These are phyloP conservation scores for Callorhinus ursinus DNA, from an alignment of 2,113 vertebrate genomes.

Conservation along the genomic window DNA sequence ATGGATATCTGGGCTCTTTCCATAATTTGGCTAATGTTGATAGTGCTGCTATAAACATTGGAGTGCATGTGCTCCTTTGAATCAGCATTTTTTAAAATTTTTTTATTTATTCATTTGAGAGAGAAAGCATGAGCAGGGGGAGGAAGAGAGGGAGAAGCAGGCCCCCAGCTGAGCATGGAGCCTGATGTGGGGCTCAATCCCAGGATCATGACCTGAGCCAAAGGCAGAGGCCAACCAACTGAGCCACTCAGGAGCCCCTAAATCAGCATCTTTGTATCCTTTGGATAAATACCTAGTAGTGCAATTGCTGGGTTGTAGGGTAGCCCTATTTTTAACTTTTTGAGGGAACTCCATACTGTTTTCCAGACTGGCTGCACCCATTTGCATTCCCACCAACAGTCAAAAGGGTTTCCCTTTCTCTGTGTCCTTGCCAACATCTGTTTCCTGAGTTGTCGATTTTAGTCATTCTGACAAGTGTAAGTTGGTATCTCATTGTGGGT, in stretches of 20 bases:
- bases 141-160: no score
- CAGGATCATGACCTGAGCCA: no score
- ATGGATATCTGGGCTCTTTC: background rate
- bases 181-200: no score
- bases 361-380: no score
- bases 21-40: background rate
- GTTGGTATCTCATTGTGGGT: background rate
- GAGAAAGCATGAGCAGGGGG: no score
- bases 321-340: no score
- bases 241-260: no score
- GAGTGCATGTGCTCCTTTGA: background rate
- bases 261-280: background rate
- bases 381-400: no score
- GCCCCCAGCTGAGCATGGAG: no score
- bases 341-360: no score
- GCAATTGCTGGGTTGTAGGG: background rate
- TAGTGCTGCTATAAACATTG: background rate
- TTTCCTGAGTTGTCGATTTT: background rate
- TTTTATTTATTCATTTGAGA: no score
- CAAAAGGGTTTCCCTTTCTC: background rate
- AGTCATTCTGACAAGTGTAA: background rate
- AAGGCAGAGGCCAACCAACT: no score
- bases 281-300: background rate
- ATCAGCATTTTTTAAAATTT: background rate
- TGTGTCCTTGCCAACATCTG: background rate